Evolutionary conservation across 2,113 vertebrate genomes (phyloP).

Genomic region (Colaptes auratus): DNA sequence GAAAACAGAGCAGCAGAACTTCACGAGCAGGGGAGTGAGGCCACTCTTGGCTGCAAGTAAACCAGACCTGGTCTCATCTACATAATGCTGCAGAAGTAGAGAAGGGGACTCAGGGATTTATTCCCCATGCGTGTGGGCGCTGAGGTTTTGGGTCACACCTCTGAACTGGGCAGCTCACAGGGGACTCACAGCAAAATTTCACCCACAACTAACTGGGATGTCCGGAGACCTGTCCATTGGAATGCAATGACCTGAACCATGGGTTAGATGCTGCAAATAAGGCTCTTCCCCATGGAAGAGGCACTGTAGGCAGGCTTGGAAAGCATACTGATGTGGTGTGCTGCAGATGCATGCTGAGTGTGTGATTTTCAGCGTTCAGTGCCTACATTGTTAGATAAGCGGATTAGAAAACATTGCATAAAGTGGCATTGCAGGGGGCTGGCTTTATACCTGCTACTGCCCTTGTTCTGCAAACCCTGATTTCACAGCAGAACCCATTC

Average conservation of each 20-base stretch:
- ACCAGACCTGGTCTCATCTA: background rate
- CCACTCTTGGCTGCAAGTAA: background rate
- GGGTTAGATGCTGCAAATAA: background rate
- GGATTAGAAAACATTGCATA: constrained; percentile 62
- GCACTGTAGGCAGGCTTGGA: background rate
- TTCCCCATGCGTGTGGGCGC: background rate
- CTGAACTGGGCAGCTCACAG: background rate
- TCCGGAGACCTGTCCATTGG: background rate
- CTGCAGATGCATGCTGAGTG: constrained; percentile 40
- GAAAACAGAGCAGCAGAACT: background rate
- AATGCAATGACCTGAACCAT: background rate
- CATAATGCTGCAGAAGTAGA: background rate
- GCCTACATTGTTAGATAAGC: constrained; percentile 65
- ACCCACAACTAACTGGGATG: background rate
- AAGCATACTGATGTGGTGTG: constrained; percentile 4
- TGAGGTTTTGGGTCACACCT: background rate
- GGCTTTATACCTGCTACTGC: constrained; percentile 59
- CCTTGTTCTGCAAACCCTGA: constrained; percentile 52
- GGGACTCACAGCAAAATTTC: background rate
- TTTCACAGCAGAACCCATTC: constrained; percentile 29
- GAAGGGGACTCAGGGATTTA: background rate
- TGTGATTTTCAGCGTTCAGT: constrained; percentile 54
- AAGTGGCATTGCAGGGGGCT: constrained; percentile 62
- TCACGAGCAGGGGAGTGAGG: rapidly evolving
- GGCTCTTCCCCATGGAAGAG: background rate